A percentile compares a stretch with the other conserved stretches of the same genome.
These are phyloP conservation scores for Catocala sponsa DNA, from an alignment of 2,888 invertebrate species.

Conservation along the genomic window DNA sequence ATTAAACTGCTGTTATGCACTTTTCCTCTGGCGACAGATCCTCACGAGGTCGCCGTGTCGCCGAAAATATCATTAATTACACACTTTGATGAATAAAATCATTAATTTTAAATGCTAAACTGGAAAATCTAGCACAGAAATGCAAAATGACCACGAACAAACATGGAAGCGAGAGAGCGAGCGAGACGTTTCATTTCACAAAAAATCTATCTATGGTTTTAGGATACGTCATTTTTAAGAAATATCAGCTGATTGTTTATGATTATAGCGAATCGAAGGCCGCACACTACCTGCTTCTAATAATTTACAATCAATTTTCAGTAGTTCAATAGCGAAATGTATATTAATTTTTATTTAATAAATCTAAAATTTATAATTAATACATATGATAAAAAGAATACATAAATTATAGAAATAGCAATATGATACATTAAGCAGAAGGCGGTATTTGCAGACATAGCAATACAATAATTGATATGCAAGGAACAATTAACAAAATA, in stretches of 20 bases:
- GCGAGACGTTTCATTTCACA: conserved; percentile 73
- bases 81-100: conserved; percentile 77
- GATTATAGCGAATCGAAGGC: conserved; percentile 13
- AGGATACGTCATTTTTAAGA: conserved; percentile 64
- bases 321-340: too few relatives aligned
- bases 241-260: conserved; percentile 48
- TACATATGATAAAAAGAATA: too few relatives aligned
- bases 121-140: conserved; percentile 85
- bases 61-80: conserved; percentile 86
- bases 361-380: too few relatives aligned
- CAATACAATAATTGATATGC: not conserved
- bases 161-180: conserved; percentile 86
- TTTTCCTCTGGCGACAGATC: conserved; percentile 82
- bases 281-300: not conserved
- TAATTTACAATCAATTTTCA: not conserved
- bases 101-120: conserved; percentile 79
- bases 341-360: too few relatives aligned
- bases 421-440: not conserved
- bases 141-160: conserved; percentile 87
- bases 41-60: conserved; percentile 83
- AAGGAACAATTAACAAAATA: too few relatives aligned
- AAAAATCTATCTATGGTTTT: conserved; percentile 68
- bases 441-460: not conserved
- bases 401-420: too few relatives aligned
- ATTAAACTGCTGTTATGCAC: conserved; percentile 81